Base-by-base conservation (phyloP, 2,888 invertebrate species). In the Limnephilus marmoratus region DNA sequence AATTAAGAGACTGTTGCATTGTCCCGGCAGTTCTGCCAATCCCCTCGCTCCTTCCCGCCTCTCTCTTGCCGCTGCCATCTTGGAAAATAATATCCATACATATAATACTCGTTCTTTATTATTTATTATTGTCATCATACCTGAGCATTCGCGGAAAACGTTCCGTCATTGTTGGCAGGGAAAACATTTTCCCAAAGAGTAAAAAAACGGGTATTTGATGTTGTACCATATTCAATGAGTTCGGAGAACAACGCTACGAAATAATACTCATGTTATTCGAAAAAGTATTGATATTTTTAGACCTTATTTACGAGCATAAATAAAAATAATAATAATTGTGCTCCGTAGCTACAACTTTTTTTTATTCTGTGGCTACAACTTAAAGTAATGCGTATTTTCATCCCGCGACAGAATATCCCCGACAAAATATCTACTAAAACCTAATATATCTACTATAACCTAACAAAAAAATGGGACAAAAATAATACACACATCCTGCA, bases 1-100 rank as follows among this genome's bases (percentile, higher is more conserved):
- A 82, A 82, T 82, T 82, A 82, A 31, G 82, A 34, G 3, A 34
- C 29, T 82, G 82, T 82, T 34, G 82, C 82, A 82, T 82, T 82
- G 82, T 82, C 34, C 18, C 82, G 4, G 34, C 31, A 34, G 12
- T 82, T 82, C 82, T 82, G 29, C 82, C 82, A 18, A 34, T 11
- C 34, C 82, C 34, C 82, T 34, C 31, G 18, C 82, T 13, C 82
- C 29, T 82, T 18, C 82, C 34, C 31, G 1, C 34, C 29, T 9
- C 5, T 68, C 9, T 68, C 24, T 9, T 68, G 68, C 68, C 24
- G 68, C 68, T 7, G 68, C 68, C 68, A 68, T 68, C 68, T 68
- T 68, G 68, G 24, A 68, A 68, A n/a, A 24, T 68, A 68, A 68
- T 24, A 24, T 68, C 24, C 9, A 9, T 68, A 68, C 18, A 4